A percentile compares a stretch with the other conserved stretches of the same genome.
These are phyloP conservation scores for Hippotragus niger DNA, from an alignment of 2,113 vertebrate genomes.

Conservation along the genomic window DNA sequence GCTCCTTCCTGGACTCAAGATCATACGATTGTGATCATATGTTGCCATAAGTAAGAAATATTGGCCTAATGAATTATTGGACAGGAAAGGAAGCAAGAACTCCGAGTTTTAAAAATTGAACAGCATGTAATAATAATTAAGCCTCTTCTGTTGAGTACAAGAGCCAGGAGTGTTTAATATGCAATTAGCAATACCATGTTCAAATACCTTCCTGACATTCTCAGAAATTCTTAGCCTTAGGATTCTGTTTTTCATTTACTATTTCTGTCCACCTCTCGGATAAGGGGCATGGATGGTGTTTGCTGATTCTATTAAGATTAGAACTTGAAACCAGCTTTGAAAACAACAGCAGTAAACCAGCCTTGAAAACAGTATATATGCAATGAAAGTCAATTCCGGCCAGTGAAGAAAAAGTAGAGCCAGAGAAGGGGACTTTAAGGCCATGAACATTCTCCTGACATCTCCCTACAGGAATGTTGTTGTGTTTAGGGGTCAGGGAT, in stretches of 20 bases:
- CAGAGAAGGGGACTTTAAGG: not conserved
- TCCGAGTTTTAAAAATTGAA: conserved; percentile 62
- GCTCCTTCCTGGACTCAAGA: conserved; percentile 3
- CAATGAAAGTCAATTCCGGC: not conserved
- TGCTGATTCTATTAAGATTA: conserved; percentile 52
- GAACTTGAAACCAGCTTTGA: not conserved
- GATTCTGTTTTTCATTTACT: conserved; percentile 13
- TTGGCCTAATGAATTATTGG: conserved; percentile 62
- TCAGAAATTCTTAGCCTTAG: not conserved
- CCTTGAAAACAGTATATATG: not conserved
- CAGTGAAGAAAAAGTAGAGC: too few relatives aligned
- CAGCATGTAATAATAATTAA: conserved; percentile 67
- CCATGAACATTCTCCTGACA: not conserved
- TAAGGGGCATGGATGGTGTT: not conserved
- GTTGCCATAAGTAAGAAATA: conserved; percentile 61
- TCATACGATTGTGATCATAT: conserved; percentile 28
- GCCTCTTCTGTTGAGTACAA: conserved; percentile 29
- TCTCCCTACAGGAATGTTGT: not conserved
- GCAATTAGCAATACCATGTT: conserved; percentile 6
- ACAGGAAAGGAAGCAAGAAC: conserved; percentile 37
- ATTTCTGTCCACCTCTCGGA: not conserved
- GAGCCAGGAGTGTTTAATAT: not conserved
- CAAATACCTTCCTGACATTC: not conserved
- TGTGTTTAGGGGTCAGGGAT: not conserved
- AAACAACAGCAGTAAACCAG: not conserved